A percentile compares a stretch with the other conserved stretches of the same genome.
Evolutionary conservation across 2,113 vertebrate genomes (phyloP).

Genomic region (Hystrix brachyura): DNA sequence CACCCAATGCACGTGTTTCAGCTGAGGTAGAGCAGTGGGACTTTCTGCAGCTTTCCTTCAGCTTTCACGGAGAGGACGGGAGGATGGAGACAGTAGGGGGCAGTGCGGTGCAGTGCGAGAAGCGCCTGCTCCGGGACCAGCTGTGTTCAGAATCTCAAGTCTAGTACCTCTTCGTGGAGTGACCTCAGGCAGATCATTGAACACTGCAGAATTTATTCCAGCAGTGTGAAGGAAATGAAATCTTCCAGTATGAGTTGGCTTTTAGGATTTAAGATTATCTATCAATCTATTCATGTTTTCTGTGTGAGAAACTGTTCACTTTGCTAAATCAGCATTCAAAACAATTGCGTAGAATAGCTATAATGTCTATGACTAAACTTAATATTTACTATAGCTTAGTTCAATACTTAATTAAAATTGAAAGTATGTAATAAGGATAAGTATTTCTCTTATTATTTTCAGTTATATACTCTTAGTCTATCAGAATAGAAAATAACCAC

Average conservation of each 20-base stretch:
- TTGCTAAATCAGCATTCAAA: background rate
- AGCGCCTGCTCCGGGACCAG: background rate
- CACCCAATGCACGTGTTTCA: background rate
- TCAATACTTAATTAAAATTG: background rate
- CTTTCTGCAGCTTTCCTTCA: background rate
- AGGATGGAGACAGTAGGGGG: fast-evolving
- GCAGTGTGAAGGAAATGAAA: background rate
- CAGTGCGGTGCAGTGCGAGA: background rate
- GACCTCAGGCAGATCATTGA: background rate
- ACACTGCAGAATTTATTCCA: background rate
- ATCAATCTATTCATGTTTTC: background rate
- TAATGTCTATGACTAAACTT: background rate
- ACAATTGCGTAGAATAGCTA: background rate
- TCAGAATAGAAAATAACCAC: background rate
- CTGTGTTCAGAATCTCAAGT: background rate
- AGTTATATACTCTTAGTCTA: background rate
- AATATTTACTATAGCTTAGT: background rate
- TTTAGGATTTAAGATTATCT: background rate
- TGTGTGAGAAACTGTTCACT: background rate
- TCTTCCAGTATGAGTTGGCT: background rate
- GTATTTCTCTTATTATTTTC: background rate
- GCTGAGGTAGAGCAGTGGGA: background rate
- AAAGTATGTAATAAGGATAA: background rate
- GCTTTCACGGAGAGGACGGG: fast-evolving
- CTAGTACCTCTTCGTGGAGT: background rate